Evolutionary conservation across 2,113 vertebrate species (phyloP).

Genomic region (Lagopus muta): DNA sequence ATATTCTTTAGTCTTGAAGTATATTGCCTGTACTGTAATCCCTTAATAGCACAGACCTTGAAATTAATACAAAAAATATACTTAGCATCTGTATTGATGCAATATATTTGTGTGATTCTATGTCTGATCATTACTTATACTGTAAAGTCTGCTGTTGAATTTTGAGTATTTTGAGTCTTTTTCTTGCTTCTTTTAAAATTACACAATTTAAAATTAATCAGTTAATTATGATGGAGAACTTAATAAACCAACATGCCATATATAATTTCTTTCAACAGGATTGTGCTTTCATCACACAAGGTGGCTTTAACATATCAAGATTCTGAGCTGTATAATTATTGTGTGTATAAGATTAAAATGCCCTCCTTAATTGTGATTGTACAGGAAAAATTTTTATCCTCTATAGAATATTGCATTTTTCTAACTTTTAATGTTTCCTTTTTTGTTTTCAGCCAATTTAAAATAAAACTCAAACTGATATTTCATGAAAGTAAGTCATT

Average conservation of each 20-base stretch:
- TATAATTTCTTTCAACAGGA: conserved; percentile 26
- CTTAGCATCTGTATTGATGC: conserved; percentile 42
- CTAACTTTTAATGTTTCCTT: conserved; percentile 7
- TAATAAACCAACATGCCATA: neutral
- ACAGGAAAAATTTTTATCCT: conserved; percentile 16
- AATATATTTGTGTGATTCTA: neutral
- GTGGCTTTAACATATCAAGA: neutral
- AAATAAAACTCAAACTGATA: conserved; percentile 36
- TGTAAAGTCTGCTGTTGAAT: conserved; percentile 27
- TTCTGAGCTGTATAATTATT: neutral
- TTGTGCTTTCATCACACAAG: neutral
- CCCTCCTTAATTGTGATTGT: conserved; percentile 22
- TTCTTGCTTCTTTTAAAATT: conserved; percentile 31
- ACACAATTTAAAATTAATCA: conserved; percentile 51
- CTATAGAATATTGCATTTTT: neutral
- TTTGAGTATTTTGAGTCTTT: neutral
- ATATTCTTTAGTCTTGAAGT: conserved; percentile 67
- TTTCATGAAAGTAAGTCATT: conserved; percentile 43
- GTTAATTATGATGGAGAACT: conserved; percentile 43
- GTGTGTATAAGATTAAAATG: conserved; percentile 11
- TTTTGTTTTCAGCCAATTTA: conserved; percentile 40
- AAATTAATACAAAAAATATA: conserved; percentile 45
- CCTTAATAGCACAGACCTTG: conserved; percentile 40
- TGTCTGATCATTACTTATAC: neutral
- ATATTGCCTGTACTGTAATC: conserved; percentile 53